phyloP scores from a whole-genome alignment of 2,113 vertebrate genomes.

The Anser cygnoides region DNA sequence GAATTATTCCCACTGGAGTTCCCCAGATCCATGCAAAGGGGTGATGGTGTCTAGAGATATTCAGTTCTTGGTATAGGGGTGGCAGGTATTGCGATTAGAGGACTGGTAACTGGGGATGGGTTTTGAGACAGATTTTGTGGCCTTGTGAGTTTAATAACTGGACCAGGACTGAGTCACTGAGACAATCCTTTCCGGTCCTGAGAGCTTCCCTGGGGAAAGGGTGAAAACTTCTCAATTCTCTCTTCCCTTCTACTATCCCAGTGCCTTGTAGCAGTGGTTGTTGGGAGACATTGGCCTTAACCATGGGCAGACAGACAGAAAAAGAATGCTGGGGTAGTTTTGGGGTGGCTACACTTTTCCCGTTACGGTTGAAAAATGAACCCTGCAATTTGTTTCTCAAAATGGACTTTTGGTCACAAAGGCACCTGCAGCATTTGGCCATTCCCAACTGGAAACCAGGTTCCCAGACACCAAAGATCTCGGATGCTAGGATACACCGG shows the following conservation, averaged over 20 bases:
- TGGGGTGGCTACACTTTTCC: background rate
- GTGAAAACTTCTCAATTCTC: background rate
- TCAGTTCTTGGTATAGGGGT: background rate
- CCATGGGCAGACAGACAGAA: background rate
- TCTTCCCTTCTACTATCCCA: background rate
- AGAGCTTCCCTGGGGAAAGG: background rate
- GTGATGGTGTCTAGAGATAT: accelerated
- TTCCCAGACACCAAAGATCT: background rate
- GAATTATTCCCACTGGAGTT: background rate
- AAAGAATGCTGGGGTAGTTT: background rate
- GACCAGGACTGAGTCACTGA: background rate
- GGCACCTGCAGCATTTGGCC: background rate
- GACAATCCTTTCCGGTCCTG: background rate
- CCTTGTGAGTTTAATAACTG: background rate
- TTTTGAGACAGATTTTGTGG: background rate
- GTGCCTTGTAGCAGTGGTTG: background rate
- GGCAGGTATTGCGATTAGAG: background rate
- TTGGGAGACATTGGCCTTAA: background rate
- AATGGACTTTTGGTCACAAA: background rate
- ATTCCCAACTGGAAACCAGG: background rate
- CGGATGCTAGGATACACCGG: background rate
- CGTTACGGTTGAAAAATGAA: background rate
- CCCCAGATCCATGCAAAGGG: background rate
- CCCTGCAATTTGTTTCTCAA: background rate
- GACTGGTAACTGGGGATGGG: no score